phyloP scores from a whole-genome alignment of 2,113 vertebrate species.

The Sciurus niger region DNA sequence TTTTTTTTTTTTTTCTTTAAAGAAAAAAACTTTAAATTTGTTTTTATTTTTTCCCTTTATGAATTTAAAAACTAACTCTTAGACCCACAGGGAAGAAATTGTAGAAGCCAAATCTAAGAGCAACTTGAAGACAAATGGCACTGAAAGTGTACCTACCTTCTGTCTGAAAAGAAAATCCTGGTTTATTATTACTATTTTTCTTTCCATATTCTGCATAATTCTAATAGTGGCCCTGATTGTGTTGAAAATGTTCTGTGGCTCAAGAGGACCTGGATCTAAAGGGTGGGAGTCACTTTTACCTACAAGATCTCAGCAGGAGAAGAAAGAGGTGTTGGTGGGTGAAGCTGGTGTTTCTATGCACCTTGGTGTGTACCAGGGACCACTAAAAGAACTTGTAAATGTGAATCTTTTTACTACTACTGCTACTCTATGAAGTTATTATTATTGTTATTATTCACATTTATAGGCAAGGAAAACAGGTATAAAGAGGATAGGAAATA shows the following conservation, averaged over 20 bases:
- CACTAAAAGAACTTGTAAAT: background rate
- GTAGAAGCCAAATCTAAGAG: background rate
- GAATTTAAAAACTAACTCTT: conserved; percentile 37
- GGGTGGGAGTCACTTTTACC: background rate
- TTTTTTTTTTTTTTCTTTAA: background rate
- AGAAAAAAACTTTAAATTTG: background rate
- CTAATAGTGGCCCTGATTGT: background rate
- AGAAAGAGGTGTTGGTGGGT: background rate
- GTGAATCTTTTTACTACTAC: background rate
- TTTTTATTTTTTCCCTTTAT: background rate
- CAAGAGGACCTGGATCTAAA: background rate
- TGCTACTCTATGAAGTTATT: background rate
- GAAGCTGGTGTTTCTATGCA: background rate
- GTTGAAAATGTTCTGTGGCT: background rate
- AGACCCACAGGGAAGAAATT: conserved; percentile 2
- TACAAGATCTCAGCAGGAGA: no score
- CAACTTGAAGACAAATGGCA: background rate
- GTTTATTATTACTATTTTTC: background rate
- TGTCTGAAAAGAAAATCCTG: conserved; percentile 3
- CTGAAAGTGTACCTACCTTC: background rate
- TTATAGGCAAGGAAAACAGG: background rate
- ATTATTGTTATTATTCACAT: background rate
- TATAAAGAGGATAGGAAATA: background rate
- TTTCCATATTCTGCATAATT: background rate
- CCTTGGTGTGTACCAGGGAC: background rate